Percentiles rank a stretch among this genome's conserved stretches.
These are phyloP conservation scores for Phenganax marumi DNA, from an alignment of 92 coral and sea anemone species.

Conservation along the genomic window DNA sequence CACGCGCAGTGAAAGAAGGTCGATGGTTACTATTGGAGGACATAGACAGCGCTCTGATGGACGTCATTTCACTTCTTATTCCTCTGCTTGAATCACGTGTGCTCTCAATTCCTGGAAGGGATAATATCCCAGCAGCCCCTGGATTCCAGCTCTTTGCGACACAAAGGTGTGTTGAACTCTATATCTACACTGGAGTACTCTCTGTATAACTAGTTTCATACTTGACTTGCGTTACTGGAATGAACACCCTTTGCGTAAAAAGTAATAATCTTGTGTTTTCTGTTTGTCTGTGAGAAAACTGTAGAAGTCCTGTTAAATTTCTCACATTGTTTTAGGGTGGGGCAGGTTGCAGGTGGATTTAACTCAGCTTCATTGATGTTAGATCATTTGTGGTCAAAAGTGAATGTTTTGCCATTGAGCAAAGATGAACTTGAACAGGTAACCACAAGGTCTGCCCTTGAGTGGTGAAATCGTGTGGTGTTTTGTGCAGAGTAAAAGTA, in stretches of 20 bases:
- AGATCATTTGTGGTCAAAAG: constrained; percentile 87
- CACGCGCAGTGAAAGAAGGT: constrained; percentile 81
- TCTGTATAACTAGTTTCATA: too few relatives aligned
- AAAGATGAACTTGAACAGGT: constrained; percentile 78
- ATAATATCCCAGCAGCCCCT: constrained; percentile 86
- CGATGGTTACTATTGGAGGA: constrained; percentile 95
- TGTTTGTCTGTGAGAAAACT: neutral
- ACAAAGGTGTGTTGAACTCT: constrained; percentile 65
- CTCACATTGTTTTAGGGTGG: constrained; percentile 1
- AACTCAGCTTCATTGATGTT: constrained; percentile 70
- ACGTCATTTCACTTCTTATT: constrained; percentile 83
- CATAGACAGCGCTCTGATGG: constrained; percentile 96
- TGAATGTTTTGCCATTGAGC: constrained; percentile 66
- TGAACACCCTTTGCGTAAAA: too few relatives aligned
- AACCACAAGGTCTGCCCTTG: constrained; percentile 12
- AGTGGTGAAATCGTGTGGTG: too few relatives aligned
- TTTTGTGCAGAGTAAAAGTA: too few relatives aligned
- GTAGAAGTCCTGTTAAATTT: neutral
- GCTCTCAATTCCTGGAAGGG: constrained; percentile 90
- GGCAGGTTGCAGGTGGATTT: constrained; percentile 37
- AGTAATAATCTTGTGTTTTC: neutral
- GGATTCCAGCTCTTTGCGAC: constrained; percentile 97
- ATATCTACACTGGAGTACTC: neutral
- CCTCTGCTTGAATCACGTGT: constrained; percentile 82
- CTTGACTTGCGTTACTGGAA: too few relatives aligned